A percentile compares a stretch with the other conserved stretches of the same genome.
These are phyloP conservation scores for Cylindroiulus punctatus DNA, from an alignment of 2,888 invertebrate species.

Conservation along the genomic window DNA sequence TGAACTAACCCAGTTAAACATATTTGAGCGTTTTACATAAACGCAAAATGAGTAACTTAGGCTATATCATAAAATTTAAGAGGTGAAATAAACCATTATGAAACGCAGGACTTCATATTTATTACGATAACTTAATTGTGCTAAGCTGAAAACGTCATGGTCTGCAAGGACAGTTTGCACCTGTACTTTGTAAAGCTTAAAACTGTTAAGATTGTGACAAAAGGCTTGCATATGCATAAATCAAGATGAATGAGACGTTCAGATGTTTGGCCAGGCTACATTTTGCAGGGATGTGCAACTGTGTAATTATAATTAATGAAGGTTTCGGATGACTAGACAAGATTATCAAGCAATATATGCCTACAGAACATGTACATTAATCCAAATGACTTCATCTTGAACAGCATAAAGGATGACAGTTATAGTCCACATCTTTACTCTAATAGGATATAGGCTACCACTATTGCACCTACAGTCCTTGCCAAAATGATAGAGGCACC, in stretches of 20 bases:
- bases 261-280: not conserved
- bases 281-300: too few species aligned
- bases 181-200: not conserved
- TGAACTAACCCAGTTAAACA: not conserved
- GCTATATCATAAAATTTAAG: not conserved
- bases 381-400: too few species aligned
- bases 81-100: not conserved
- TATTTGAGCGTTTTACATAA: not conserved
- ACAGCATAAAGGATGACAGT: too few species aligned
- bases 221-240: not conserved
- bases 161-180: not conserved
- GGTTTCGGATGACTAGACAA: not conserved
- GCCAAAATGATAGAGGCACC: too few species aligned
- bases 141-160: not conserved
- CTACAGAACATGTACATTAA: too few species aligned
- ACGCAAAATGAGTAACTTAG: not conserved
- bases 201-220: not conserved
- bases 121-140: not conserved
- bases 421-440: too few species aligned
- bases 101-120: not conserved
- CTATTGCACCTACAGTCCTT: too few species aligned
- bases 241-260: not conserved
- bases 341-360: too few species aligned
- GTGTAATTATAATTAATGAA: not conserved
- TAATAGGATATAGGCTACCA: too few species aligned